phyloP scores from a whole-genome alignment of 2,888 invertebrate genomes.

The Mycogona germanica region DNA sequence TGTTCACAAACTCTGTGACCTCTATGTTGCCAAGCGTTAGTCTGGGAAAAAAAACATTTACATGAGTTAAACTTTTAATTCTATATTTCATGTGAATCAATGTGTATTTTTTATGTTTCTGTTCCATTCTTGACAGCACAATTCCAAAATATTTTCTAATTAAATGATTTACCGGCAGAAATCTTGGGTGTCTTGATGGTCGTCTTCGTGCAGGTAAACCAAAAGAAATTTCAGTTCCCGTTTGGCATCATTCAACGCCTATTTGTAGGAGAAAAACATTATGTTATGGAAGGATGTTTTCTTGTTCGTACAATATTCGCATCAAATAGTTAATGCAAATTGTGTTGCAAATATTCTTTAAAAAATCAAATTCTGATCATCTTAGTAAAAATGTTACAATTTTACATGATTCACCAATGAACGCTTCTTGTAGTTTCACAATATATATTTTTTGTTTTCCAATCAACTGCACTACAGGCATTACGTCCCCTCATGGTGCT shows the following conservation, averaged over 20 bases:
- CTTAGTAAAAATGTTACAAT: too few relatives aligned
- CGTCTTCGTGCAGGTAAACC: slow-evolving; percentile 86
- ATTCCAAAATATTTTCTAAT: neutral
- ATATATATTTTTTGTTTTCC: too few relatives aligned
- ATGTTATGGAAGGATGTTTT: too few relatives aligned
- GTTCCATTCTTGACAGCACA: neutral
- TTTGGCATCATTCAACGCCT: slow-evolving; percentile 87
- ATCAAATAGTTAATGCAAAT: slow-evolving; percentile 9
- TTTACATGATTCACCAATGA: too few relatives aligned
- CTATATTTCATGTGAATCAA: neutral
- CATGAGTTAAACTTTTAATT: too few relatives aligned
- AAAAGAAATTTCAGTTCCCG: slow-evolving; percentile 83
- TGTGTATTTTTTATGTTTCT: neutral
- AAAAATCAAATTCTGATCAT: too few relatives aligned
- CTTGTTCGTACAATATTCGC: neutral
- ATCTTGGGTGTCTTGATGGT: slow-evolving; percentile 59
- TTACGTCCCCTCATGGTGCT: too few relatives aligned
- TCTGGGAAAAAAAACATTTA: slow-evolving; percentile 37
- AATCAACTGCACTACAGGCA: too few relatives aligned
- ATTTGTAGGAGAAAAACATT: too few relatives aligned
- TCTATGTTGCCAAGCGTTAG: slow-evolving; percentile 53
- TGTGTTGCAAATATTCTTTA: too few relatives aligned
- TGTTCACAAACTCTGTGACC: slow-evolving; percentile 68
- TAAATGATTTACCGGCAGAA: slow-evolving; percentile 62
- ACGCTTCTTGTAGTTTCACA: too few relatives aligned